Percentiles rank a stretch among this genome's conserved stretches.
These are phyloP conservation scores for Oxytorus armatus DNA, from an alignment of 2,888 invertebrate genomes.

Conservation along the genomic window DNA sequence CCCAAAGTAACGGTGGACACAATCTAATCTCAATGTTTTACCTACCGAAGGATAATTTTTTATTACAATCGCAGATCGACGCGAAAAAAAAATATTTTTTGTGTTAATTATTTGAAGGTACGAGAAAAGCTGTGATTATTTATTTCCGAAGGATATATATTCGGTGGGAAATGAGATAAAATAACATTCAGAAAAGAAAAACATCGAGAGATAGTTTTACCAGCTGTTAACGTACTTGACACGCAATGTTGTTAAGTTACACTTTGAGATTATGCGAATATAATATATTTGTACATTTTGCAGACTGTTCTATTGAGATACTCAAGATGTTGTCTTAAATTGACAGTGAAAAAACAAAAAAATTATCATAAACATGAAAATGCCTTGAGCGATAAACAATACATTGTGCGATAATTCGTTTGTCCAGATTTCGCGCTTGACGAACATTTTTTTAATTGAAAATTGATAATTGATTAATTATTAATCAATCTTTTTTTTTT, in stretches of 20 bases:
- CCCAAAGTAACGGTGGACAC: too few species aligned
- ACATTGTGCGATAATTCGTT: slow-evolving; percentile 2
- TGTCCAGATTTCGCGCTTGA: slow-evolving; percentile 30
- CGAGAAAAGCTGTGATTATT: not conserved
- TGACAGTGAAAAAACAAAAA: slow-evolving; percentile 36
- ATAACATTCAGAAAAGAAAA: slow-evolving; percentile 20
- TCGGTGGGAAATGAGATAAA: slow-evolving; percentile 7
- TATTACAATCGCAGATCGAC: not conserved
- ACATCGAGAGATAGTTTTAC: not conserved
- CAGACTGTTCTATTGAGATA: not conserved
- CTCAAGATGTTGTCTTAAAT: slow-evolving; percentile 11
- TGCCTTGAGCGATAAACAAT: slow-evolving; percentile 9
- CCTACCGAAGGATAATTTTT: not conserved
- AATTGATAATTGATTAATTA: not conserved
- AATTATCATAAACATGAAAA: slow-evolving; percentile 14
- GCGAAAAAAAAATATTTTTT: not conserved
- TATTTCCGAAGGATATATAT: not conserved
- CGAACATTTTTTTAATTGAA: not conserved
- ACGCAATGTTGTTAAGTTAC: not conserved
- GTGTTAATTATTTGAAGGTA: not conserved
- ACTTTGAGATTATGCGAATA: slow-evolving; percentile 4
- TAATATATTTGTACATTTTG: not conserved
- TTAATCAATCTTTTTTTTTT: not conserved
- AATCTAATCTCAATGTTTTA: too few species aligned
- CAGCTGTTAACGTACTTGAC: too few species aligned